Evolutionary conservation across 2,888 invertebrate genomes (phyloP).

Genomic region (Gisinianus flammeolus): DNA sequence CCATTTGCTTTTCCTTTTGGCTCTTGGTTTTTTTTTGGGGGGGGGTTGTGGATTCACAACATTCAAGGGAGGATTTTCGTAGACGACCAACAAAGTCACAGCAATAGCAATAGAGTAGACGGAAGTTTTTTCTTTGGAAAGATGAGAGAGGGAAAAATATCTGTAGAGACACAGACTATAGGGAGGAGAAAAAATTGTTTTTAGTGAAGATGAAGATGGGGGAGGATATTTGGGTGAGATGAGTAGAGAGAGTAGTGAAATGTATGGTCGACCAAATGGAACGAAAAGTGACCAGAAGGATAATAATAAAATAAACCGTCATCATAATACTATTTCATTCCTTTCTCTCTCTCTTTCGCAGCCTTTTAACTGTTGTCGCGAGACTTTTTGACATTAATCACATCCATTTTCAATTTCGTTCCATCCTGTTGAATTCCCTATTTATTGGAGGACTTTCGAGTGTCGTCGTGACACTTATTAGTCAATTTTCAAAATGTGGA

Average conservation of each 20-base stretch:
- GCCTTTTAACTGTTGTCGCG: constrained; percentile 19
- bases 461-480: constrained; percentile 4
- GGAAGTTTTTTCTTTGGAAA: no score
- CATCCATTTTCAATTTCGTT: constrained; percentile 38
- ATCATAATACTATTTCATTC: constrained; percentile 28
- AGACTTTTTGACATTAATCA: constrained; percentile 36
- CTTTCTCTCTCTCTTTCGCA: background rate
- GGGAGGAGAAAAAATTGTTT: no score
- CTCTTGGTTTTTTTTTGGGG: no score
- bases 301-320: constrained; percentile 33
- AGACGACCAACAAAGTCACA: no score
- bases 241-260: background rate
- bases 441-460: constrained; percentile 9
- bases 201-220: no score
- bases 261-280: background rate
- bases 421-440: constrained; percentile 25
- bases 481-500: background rate
- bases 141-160: no score
- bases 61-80: no score
- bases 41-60: no score
- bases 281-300: constrained; percentile 17
- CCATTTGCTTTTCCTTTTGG: no score
- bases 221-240: no score
- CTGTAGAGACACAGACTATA: no score
- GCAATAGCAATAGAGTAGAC: no score